These are phyloP conservation scores for Margaritifera margaritifera DNA, from an alignment of 2,888 invertebrate species.

Conservation along the genomic window DNA sequence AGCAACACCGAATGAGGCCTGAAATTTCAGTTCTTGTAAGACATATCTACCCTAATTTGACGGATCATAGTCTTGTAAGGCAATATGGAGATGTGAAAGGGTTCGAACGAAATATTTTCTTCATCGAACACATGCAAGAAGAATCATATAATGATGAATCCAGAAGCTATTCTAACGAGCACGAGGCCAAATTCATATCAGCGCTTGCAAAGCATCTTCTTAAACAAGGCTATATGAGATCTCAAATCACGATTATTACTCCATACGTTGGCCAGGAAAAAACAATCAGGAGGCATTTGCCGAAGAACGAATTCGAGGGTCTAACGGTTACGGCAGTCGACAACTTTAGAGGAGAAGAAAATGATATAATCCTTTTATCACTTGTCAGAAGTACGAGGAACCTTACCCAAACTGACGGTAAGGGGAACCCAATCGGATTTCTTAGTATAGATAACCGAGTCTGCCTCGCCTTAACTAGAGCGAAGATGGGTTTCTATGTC, in stretches of 20 bases:
- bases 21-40: slow-evolving; percentile 61
- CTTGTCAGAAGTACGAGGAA: slow-evolving; percentile 65
- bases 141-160: slow-evolving; percentile 28
- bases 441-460: slow-evolving; percentile 62
- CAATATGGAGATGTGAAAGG: slow-evolving; percentile 58
- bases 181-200: slow-evolving; percentile 34
- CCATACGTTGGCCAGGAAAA: slow-evolving; percentile 67
- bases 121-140: slow-evolving; percentile 40
- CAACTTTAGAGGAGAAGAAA: slow-evolving; percentile 72
- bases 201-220: slow-evolving; percentile 61
- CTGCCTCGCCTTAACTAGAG: slow-evolving; percentile 70
- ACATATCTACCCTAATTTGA: slow-evolving; percentile 61
- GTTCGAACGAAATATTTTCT: slow-evolving; percentile 61
- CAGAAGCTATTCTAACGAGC: slow-evolving; percentile 36
- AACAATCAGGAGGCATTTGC: slow-evolving; percentile 46
- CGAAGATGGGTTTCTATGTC: slow-evolving; percentile 68
- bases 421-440: slow-evolving; percentile 62
- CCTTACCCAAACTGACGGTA: background rate
- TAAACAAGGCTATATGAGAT: slow-evolving; percentile 60
- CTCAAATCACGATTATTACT: slow-evolving; percentile 66
- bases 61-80: slow-evolving; percentile 55
- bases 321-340: slow-evolving; percentile 63
- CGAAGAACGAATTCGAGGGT: slow-evolving; percentile 40
- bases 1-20: slow-evolving; percentile 68
- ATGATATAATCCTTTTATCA: slow-evolving; percentile 71